Conservation (phyloP, 2,113 vertebrate species). For the Struthidea cinerea region DNA sequence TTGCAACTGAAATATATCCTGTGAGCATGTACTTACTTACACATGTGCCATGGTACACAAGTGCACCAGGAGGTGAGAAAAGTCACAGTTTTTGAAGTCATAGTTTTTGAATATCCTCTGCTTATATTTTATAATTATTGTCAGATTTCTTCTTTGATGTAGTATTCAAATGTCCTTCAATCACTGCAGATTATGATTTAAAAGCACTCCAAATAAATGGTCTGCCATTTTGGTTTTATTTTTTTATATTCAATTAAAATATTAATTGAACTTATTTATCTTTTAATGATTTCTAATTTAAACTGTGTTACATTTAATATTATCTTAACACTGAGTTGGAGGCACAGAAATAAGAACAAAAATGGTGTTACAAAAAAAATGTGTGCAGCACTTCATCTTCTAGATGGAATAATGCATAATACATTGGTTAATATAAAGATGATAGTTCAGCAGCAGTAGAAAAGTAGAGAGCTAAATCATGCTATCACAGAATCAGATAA, state of each 20-base stretch:
- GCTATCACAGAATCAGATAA: background rate
- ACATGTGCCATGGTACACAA: background rate
- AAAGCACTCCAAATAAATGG: background rate
- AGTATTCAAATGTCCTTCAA: background rate
- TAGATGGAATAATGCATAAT: background rate
- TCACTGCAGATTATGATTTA: background rate
- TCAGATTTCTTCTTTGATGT: background rate
- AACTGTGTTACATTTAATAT: background rate
- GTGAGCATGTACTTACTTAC: background rate
- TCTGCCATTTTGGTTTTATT: background rate
- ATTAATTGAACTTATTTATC: background rate
- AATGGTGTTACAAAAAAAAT: background rate
- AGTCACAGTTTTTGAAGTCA: background rate
- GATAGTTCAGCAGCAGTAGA: background rate
- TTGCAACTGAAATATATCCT: background rate
- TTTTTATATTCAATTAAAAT: background rate
- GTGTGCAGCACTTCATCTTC: background rate
- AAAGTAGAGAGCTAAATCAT: background rate
- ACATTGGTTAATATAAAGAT: background rate
- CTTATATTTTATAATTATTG: background rate
- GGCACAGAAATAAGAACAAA: background rate
- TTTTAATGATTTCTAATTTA: background rate
- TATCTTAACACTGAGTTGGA: background rate
- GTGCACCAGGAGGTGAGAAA: background rate
- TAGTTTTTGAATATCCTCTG: background rate